Percentiles rank a stretch among this genome's conserved stretches.
Conservation (phyloP, 2,888 invertebrate genomes). For the Operophtera brumata region DNA sequence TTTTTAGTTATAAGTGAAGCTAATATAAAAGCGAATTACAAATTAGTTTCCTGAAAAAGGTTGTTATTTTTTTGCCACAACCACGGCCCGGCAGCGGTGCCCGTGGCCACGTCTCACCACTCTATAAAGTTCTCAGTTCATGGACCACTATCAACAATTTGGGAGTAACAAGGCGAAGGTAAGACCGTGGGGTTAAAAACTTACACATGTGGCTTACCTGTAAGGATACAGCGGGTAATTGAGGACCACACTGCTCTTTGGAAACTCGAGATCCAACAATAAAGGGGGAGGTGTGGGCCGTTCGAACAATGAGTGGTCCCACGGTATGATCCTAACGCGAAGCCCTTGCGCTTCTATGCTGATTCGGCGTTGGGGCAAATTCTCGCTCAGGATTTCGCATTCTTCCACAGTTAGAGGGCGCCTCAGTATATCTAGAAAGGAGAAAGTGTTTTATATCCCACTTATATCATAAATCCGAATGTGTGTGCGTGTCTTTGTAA, state of each 20-base stretch:
- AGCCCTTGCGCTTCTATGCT: constrained; percentile 43
- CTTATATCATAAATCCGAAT: no score
- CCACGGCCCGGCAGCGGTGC: no score
- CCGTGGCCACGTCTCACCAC: no score
- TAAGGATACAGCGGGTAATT: constrained; percentile 61
- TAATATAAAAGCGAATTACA: no score
- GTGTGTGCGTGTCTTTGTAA: no score
- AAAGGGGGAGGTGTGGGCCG: constrained; percentile 34
- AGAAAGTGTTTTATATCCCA: neutral
- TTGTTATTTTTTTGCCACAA: no score
- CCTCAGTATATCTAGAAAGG: constrained; percentile 44
- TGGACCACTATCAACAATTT: no score
- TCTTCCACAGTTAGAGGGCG: constrained; percentile 66
- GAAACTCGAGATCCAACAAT: constrained; percentile 47
- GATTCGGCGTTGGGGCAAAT: constrained; percentile 56
- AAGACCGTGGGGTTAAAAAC: no score
- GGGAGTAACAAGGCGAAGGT: no score
- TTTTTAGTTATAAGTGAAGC: no score
- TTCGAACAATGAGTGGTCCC: constrained; percentile 50
- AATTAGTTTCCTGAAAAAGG: no score
- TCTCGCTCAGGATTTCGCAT: constrained; percentile 59
- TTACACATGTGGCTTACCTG: constrained; percentile 50
- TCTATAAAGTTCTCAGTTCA: no score
- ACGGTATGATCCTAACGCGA: constrained; percentile 47
- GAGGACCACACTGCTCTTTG: constrained; percentile 37